These are phyloP conservation scores for Drosophila affinis DNA, from an alignment of 2,888 invertebrate species.

Conservation along the genomic window DNA sequence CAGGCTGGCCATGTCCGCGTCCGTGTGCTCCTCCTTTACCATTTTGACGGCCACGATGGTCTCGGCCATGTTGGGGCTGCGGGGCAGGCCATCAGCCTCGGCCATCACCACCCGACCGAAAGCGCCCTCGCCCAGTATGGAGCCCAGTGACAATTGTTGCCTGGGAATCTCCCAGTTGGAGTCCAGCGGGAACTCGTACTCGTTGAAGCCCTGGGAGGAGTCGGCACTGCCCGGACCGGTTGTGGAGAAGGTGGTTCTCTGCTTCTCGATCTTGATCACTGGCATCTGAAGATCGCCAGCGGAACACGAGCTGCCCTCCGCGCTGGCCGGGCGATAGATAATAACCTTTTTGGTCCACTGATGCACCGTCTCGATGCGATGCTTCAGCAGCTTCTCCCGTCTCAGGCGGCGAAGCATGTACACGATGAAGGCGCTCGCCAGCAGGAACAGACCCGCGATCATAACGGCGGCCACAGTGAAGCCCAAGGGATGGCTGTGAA, in stretches of 20 bases:
- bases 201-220: slow-evolving; percentile 89
- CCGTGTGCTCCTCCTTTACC: slow-evolving; percentile 99
- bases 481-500: slow-evolving; percentile 85
- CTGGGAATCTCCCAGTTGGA: slow-evolving; percentile 97
- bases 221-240: slow-evolving; percentile 85
- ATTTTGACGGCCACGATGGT: slow-evolving; percentile 98
- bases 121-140: slow-evolving; percentile 97
- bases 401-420: slow-evolving; percentile 89
- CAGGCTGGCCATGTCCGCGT: slow-evolving; percentile 97
- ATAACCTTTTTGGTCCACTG: slow-evolving; percentile 96
- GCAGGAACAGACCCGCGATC: slow-evolving; percentile 85
- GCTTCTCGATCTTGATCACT: slow-evolving; percentile 95
- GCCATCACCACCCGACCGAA: slow-evolving; percentile 98
- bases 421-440: slow-evolving; percentile 84
- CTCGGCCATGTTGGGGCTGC: slow-evolving; percentile 78
- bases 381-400: slow-evolving; percentile 91
- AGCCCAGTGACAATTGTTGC: slow-evolving; percentile 90
- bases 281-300: slow-evolving; percentile 87
- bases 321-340: slow-evolving; percentile 89
- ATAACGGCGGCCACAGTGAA: slow-evolving; percentile 86
- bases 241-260: slow-evolving; percentile 88
- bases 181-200: slow-evolving; percentile 98
- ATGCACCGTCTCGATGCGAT: slow-evolving; percentile 92
- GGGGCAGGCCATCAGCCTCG: slow-evolving; percentile 87
- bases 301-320: slow-evolving; percentile 81